These are phyloP conservation scores for Lordiphosa fenestrarum DNA, from an alignment of 2,888 invertebrate species.

Conservation along the genomic window DNA sequence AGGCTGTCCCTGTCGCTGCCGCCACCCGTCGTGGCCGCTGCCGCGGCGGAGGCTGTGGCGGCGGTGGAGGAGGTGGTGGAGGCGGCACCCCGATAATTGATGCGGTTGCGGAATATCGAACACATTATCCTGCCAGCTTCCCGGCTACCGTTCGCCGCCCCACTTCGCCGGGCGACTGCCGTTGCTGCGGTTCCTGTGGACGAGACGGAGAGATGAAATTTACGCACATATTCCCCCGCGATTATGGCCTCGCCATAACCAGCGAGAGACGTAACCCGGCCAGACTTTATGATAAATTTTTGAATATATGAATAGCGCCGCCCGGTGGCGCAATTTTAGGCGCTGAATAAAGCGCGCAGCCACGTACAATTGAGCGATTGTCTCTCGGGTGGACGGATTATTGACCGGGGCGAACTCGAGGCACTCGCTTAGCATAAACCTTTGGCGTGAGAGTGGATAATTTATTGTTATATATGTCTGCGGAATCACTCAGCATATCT, in stretches of 20 bases:
- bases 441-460: conserved; percentile 53
- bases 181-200: conserved; percentile 36
- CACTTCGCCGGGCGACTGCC: conserved; percentile 15
- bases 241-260: no score
- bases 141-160: conserved; percentile 31
- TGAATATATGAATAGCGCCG: conserved; percentile 78
- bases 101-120: conserved; percentile 79
- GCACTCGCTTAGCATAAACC: conserved; percentile 52
- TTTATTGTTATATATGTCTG: conserved; percentile 77
- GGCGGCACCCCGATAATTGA: conserved; percentile 78
- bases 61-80: conserved; percentile 57
- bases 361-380: conserved; percentile 61
- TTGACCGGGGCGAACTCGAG: conserved; percentile 40
- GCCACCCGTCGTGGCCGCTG: conserved; percentile 25
- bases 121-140: conserved; percentile 64
- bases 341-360: conserved; percentile 65
- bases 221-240: no score
- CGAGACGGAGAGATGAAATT: conserved; percentile 19
- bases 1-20: conserved; percentile 42
- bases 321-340: conserved; percentile 58
- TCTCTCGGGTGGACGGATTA: conserved; percentile 38
- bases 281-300: conserved; percentile 77
- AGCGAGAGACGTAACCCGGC: conserved; percentile 17
- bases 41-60: conserved; percentile 54
- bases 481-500: conserved; percentile 75